phyloP scores from a whole-genome alignment of 2,113 vertebrate species.

The Vulpes vulpes region DNA sequence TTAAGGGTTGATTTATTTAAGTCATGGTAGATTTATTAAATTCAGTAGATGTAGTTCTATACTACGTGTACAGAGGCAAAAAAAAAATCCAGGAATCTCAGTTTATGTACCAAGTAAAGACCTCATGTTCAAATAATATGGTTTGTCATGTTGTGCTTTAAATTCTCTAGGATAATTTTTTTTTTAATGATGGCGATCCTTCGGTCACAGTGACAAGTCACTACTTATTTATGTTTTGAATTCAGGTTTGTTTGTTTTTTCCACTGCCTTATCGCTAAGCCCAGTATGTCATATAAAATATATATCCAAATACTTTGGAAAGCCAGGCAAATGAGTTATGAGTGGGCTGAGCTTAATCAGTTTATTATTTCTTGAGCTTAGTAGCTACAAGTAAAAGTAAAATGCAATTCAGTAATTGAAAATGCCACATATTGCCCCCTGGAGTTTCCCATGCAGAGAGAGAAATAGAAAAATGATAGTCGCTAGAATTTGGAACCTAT shows the following conservation, averaged over 20 bases:
- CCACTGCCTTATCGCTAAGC: background rate
- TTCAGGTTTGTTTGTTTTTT: slow-evolving; percentile 30
- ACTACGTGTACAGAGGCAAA: background rate
- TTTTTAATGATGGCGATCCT: slow-evolving; percentile 15
- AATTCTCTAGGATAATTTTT: slow-evolving; percentile 25
- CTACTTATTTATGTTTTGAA: slow-evolving; percentile 42
- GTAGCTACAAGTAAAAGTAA: slow-evolving; percentile 35
- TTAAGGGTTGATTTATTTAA: slow-evolving; percentile 24
- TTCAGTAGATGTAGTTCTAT: background rate
- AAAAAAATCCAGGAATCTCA: background rate
- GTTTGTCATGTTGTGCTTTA: slow-evolving; percentile 35
- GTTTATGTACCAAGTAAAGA: background rate
- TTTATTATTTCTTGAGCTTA: slow-evolving; percentile 44
- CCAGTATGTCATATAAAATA: background rate
- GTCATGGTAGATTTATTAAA: background rate
- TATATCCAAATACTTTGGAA: slow-evolving; percentile 21
- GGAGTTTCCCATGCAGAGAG: background rate
- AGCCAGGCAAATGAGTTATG: slow-evolving; percentile 27
- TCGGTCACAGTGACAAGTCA: background rate
- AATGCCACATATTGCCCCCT: slow-evolving; percentile 18
- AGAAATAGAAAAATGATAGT: background rate
- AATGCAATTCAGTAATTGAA: slow-evolving; percentile 41
- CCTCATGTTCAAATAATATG: background rate
- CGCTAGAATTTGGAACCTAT: background rate
- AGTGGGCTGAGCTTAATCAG: background rate